phyloP scores from a whole-genome alignment of 2,113 vertebrate species.

The Nibea coibor region DNA sequence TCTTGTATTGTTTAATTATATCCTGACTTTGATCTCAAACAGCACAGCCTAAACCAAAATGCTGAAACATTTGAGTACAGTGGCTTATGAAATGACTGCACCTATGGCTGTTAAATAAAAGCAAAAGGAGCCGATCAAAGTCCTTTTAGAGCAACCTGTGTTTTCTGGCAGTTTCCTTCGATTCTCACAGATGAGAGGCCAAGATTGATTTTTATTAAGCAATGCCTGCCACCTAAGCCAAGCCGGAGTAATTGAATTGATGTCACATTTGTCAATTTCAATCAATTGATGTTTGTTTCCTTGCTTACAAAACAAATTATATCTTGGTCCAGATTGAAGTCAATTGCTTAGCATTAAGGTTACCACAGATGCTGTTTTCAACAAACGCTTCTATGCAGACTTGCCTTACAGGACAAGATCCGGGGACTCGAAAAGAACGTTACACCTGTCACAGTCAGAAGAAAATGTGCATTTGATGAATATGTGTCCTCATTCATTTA shows the following conservation, averaged over 20 bases:
- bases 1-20: too few species aligned
- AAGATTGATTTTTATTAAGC: background rate
- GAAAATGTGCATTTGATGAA: background rate
- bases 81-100: background rate
- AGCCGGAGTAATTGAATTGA: conserved; percentile 1
- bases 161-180: background rate
- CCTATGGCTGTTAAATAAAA: background rate
- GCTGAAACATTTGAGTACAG: background rate
- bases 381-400: background rate
- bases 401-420: background rate
- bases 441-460: background rate
- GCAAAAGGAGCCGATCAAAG: background rate
- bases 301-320: background rate
- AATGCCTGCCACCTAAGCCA: background rate
- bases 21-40: background rate
- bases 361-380: conserved; percentile 1
- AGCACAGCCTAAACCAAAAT: background rate
- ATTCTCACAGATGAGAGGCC: background rate
- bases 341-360: background rate
- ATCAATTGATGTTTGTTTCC: background rate
- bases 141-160: conserved; percentile 1
- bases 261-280: background rate
- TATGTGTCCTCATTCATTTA: background rate
- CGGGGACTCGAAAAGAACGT: background rate
- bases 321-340: background rate